A percentile compares a stretch with the other conserved stretches of the same genome.
phyloP scores from a whole-genome alignment of 2,797 vertebrate species.

The Peromyscus aztecus region DNA sequence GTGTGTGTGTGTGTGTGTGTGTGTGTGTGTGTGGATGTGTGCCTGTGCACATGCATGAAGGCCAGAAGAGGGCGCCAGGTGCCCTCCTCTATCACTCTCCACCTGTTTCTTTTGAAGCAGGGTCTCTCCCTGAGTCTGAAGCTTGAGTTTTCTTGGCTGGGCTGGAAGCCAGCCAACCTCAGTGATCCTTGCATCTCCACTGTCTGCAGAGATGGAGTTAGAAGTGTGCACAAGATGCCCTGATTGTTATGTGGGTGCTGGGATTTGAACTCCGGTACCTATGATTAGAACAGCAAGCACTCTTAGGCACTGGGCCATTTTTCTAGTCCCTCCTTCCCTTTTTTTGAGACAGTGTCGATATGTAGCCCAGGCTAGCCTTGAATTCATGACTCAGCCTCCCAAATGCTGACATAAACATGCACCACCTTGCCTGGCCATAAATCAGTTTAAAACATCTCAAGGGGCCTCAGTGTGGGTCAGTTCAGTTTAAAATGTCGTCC shows the following conservation, averaged over 20 bases:
- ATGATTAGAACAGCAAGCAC: neutral
- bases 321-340: neutral
- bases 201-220: neutral
- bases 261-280: neutral
- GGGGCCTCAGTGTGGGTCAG: neutral
- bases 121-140: neutral
- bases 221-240: neutral
- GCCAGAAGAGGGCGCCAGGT: neutral
- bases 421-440: neutral
- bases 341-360: neutral
- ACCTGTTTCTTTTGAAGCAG: neutral
- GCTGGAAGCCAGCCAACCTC: neutral
- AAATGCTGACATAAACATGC: neutral
- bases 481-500: neutral
- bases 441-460: neutral
- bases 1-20: too few species aligned
- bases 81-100: too few species aligned
- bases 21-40: too few species aligned
- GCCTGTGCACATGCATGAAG: neutral
- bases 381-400: neutral
- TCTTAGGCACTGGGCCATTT: neutral
- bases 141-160: neutral
- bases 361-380: neutral
- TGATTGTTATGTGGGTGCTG: neutral
- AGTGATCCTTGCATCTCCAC: neutral